A percentile compares a stretch with the other conserved stretches of the same genome.
Evolutionary conservation across 2,113 vertebrate genomes (phyloP).

Genomic region (Rallus limicola): DNA sequence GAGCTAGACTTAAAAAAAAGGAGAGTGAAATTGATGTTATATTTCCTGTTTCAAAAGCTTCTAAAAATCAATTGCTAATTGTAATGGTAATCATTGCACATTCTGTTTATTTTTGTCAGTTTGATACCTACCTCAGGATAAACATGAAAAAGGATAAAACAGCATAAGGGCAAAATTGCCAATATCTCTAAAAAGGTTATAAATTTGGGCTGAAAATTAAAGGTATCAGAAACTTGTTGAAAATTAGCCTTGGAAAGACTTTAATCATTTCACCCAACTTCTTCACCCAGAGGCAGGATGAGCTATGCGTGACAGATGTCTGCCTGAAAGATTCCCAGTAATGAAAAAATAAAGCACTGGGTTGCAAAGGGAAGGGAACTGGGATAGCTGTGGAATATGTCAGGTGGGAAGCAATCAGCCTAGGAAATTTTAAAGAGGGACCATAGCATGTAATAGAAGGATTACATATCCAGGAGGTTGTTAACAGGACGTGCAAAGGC

Average conservation of each 20-base stretch:
- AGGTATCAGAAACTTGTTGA: neutral
- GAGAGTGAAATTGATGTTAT: neutral
- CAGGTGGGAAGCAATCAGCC: neutral
- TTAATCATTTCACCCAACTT: neutral
- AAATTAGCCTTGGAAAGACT: neutral
- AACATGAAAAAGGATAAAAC: neutral
- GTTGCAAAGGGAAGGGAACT: neutral
- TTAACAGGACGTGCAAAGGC: neutral
- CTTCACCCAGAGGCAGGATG: neutral
- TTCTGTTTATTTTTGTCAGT: neutral
- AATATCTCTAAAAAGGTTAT: neutral
- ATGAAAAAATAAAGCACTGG: neutral
- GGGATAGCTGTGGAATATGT: neutral
- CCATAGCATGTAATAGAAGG: neutral
- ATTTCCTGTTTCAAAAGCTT: neutral
- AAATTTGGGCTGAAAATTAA: neutral
- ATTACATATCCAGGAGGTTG: neutral
- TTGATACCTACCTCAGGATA: neutral
- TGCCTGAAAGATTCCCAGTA: neutral
- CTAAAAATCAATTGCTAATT: neutral
- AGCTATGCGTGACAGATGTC: neutral
- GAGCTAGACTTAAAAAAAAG: neutral
- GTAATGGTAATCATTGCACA: neutral
- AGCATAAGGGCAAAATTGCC: neutral
- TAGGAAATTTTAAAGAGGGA: neutral